Evolutionary conservation across 2,888 invertebrate species (phyloP).

Genomic region (Penaeus monodon): DNA sequence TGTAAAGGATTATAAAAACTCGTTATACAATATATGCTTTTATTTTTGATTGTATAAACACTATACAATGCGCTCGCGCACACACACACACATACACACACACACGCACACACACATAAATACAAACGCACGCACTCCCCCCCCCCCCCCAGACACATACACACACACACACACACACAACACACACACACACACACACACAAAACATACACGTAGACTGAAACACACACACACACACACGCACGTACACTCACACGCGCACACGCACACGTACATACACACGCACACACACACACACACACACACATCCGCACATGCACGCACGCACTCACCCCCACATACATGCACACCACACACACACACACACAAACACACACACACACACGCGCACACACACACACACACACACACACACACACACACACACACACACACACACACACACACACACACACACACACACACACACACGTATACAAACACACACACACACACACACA

Average conservation of each 20-base stretch:
- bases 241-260: neutral
- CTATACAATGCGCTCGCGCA: too few species aligned
- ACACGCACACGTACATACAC: neutral
- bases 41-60: too few species aligned
- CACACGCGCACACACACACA: neutral
- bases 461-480: neutral
- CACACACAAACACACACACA: neutral
- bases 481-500: neutral
- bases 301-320: neutral
- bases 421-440: neutral
- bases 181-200: neutral
- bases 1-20: too few species aligned
- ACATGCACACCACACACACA: too few species aligned
- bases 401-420: neutral
- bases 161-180: neutral
- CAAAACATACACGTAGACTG: too few species aligned
- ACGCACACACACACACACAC: neutral
- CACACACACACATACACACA: too few species aligned
- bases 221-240: neutral
- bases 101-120: too few species aligned
- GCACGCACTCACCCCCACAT: neutral
- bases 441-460: neutral
- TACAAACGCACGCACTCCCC: too few species aligned
- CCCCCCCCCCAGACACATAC: too few species aligned
- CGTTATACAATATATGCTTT: too few species aligned